Percentiles rank a stretch among this genome's conserved stretches.
phyloP scores from a whole-genome alignment of 2,888 invertebrate species.

The Diaprepes abbreviatus region DNA sequence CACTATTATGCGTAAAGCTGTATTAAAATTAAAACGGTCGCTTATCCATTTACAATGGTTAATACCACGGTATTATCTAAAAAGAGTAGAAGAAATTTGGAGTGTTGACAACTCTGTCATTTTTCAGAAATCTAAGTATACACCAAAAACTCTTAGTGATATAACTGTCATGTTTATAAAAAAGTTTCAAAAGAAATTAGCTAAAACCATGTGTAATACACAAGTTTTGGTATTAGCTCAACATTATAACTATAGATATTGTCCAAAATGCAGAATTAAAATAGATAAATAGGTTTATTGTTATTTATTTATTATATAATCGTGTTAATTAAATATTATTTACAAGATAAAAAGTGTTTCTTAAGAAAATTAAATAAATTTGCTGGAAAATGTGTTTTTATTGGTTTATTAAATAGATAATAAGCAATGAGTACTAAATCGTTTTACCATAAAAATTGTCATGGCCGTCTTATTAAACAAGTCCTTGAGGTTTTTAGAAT shows the following conservation, averaged over 20 bases:
- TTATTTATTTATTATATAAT: too few species aligned
- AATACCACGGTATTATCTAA: neutral
- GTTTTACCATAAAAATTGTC: too few species aligned
- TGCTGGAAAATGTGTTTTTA: too few species aligned
- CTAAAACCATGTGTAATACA: neutral
- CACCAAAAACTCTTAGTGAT: neutral
- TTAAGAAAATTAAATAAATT: too few species aligned
- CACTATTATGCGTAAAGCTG: neutral
- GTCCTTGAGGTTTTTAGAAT: too few species aligned
- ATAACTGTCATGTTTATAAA: neutral
- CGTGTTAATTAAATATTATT: too few species aligned
- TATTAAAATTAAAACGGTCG: constrained; percentile 7
- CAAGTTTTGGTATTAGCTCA: constrained; percentile 7
- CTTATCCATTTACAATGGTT: constrained; percentile 4
- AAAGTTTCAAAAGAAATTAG: neutral
- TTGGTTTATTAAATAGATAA: too few species aligned
- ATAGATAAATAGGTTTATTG: neutral
- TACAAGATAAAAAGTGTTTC: too few species aligned
- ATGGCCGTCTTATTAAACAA: too few species aligned
- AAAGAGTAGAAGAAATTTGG: constrained; percentile 7
- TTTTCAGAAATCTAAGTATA: neutral
- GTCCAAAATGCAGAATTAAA: constrained; percentile 1
- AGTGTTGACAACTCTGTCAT: neutral
- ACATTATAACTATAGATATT: constrained; percentile 16
- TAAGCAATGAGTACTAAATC: too few species aligned